A percentile compares a stretch with the other conserved stretches of the same genome.
phyloP scores from a whole-genome alignment of 1,140 invertebrate species.

The Sitophilus oryzae region DNA sequence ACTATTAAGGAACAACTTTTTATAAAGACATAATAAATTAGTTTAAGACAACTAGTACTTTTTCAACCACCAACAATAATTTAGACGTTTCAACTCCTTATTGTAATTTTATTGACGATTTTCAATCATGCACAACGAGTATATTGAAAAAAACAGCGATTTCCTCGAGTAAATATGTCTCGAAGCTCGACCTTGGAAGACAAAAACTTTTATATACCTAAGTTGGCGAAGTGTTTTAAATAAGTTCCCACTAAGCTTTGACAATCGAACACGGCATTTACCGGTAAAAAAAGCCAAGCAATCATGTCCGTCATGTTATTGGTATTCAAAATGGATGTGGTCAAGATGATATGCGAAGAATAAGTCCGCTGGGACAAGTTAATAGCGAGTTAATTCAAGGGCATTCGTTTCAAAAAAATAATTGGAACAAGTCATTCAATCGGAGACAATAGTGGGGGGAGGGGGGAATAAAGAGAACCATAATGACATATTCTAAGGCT shows the following conservation, averaged over 20 bases:
- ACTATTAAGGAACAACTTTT: no score
- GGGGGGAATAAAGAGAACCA: not conserved
- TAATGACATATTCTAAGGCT: constrained; percentile 21
- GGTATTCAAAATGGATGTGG: constrained; percentile 23
- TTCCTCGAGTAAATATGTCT: no score
- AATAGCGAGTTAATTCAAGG: constrained; percentile 23
- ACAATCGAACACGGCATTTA: constrained; percentile 23
- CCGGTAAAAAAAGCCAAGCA: constrained; percentile 15
- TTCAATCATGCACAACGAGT: no score
- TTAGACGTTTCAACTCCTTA: no score
- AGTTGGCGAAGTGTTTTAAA: constrained; percentile 22
- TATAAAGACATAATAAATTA: no score
- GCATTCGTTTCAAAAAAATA: constrained; percentile 20
- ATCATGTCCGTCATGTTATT: constrained; percentile 20
- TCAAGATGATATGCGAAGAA: constrained; percentile 23
- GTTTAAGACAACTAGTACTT: no score
- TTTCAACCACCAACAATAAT: no score
- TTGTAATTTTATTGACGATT: no score
- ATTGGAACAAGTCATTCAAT: constrained; percentile 20
- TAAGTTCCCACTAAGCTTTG: constrained; percentile 22
- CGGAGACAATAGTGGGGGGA: constrained; percentile 11
- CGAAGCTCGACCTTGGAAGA: constrained; percentile 1
- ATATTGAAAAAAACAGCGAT: no score
- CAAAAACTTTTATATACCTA: constrained; percentile 9
- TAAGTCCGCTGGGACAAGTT: constrained; percentile 20